Conservation (phyloP, 2,113 vertebrate species). For the rabbit (Oryctolagus cuniculus) region DNA sequence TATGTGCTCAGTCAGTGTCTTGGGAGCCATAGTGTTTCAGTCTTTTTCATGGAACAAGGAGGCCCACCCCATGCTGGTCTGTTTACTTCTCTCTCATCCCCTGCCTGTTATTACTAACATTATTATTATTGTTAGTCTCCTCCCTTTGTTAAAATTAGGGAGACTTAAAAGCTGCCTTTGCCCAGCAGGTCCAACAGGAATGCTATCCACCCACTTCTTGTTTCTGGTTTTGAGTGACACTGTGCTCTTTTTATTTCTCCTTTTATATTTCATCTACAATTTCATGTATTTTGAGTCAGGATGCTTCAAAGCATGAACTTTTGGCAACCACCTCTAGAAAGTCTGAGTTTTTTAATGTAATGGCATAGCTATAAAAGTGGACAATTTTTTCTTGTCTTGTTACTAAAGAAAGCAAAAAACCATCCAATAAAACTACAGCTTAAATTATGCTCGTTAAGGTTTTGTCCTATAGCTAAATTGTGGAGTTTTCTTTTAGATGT, state of each 20-base stretch:
- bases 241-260: not conserved
- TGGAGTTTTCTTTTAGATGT: not conserved
- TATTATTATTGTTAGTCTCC: not conserved
- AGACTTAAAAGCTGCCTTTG: not conserved
- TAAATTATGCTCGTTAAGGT: not conserved
- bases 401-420: constrained; percentile 50
- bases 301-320: not conserved
- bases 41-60: not conserved
- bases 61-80: not conserved
- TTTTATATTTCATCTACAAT: not conserved
- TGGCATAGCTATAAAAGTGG: not conserved
- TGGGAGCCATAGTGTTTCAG: not conserved
- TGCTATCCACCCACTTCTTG: not conserved
- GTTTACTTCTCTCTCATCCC: not conserved
- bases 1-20: not conserved
- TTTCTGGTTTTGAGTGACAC: constrained; percentile 9
- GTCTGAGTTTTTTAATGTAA: not conserved
- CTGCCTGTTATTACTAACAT: not conserved
- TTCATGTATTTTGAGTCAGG: not conserved
- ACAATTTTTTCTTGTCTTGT: not conserved
- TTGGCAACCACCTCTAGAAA: not conserved
- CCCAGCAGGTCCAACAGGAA: not conserved
- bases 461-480: not conserved
- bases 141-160: not conserved
- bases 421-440: not conserved